Evolutionary conservation across 92 coral and sea anemone genomes (phyloP), one percentile per base, ranked within the genome.

Genomic region (Epizoanthus fatuus): DNA sequence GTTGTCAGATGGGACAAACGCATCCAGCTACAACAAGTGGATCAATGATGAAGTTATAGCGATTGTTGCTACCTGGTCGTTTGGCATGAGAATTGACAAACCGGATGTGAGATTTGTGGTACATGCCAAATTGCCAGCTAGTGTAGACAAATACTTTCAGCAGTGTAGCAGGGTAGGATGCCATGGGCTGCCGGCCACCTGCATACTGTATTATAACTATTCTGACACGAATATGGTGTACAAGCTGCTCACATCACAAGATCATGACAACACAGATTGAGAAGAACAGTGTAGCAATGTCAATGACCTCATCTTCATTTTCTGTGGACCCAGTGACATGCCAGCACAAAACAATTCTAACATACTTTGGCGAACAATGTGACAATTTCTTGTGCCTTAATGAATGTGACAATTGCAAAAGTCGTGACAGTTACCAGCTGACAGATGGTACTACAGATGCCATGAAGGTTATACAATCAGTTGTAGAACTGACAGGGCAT

Each of bases 71-170:
- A 84, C 74, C 74, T 84, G 83, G 3, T 84, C 83, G 35, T 84
- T 84, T 75, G 88, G 88, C 17, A 84, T 84, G 88, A 72, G 88
- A 32, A 84, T 74, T 42, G 88, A 84, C 44, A 84, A 84, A 47
- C 81, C 73, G 8, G 47, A 84, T 74, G 88, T 84, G 3, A 37
- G 69, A 25, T 84, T 37, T 84, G 74, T 84, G 2, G 22, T 84
- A 11, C 88, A 84, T 84, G 83, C 88, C 13, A 15, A 64, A 10
- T 20, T 74, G 10, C 83, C 81, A 42, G 72, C 88, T 56, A 42
- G 74, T 37, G 39, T 83, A 12, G 81, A 83, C 32, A 29, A 29
- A 29, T 29, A 29, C 32, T 29, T 29, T 29, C 32, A 29, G 32
- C 32, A 29, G 32, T 14, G 87, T 66, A 37, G 68, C 39, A 35